Evolutionary conservation across 2,888 invertebrate species (phyloP).

Genomic region (Palloptera scutellata): DNA sequence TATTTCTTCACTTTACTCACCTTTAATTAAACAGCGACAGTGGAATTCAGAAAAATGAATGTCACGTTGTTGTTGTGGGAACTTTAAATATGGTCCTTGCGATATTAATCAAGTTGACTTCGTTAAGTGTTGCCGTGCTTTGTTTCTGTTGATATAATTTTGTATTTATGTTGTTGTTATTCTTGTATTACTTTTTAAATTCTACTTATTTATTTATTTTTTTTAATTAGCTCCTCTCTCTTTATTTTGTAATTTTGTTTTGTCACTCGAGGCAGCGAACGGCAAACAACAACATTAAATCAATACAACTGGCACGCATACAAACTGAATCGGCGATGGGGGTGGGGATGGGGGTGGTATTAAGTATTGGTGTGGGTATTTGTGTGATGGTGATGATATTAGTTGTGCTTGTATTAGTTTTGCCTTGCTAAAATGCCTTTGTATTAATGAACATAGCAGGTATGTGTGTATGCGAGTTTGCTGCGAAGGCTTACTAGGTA

Average conservation of each 20-base stretch:
- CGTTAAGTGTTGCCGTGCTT: neutral
- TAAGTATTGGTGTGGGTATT: neutral
- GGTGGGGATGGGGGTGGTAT: constrained; percentile 19
- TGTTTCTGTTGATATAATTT: constrained; percentile 3
- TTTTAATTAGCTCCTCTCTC: constrained; percentile 3
- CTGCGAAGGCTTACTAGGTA: neutral
- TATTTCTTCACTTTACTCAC: too few species aligned
- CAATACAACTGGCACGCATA: constrained; percentile 41
- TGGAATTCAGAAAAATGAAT: too few species aligned
- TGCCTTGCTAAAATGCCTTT: constrained; percentile 24
- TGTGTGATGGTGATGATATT: constrained; percentile 14
- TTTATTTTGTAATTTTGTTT: constrained; percentile 8
- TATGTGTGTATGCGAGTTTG: constrained; percentile 18
- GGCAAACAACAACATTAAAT: constrained; percentile 38
- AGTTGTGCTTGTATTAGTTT: constrained; percentile 25
- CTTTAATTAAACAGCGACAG: too few species aligned
- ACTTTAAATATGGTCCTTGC: neutral
- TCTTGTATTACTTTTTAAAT: constrained; percentile 31
- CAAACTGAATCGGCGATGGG: constrained; percentile 25
- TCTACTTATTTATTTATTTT: constrained; percentile 13
- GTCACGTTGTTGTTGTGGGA: constrained; percentile 4
- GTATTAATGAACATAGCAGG: constrained; percentile 26
- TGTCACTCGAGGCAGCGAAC: constrained; percentile 3
- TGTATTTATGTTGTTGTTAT: constrained; percentile 12
- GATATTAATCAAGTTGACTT: neutral